Evolutionary conservation across 2,888 invertebrate species (phyloP).

Genomic region (Incurvaria masculella): DNA sequence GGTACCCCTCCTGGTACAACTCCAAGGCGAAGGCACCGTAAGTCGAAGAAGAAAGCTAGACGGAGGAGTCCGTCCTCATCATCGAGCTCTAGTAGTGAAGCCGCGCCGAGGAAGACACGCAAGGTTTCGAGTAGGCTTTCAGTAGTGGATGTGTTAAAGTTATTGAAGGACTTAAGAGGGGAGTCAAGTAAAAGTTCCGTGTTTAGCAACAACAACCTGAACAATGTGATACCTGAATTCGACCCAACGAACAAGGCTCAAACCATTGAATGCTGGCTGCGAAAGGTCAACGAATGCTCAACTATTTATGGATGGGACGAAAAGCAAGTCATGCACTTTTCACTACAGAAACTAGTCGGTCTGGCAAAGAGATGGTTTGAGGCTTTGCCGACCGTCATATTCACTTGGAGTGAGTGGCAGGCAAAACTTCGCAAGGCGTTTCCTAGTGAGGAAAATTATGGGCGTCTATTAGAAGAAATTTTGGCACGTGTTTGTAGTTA

Average conservation of each 20-base stretch:
- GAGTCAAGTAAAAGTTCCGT: not conserved
- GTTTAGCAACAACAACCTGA: conserved; percentile 1
- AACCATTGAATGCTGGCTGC: conserved; percentile 9
- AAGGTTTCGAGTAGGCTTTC: not conserved
- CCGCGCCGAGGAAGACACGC: too few species aligned
- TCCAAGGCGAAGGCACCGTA: too few species aligned
- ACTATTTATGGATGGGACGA: conserved; percentile 15
- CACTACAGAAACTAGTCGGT: conserved; percentile 15
- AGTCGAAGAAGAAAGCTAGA: too few species aligned
- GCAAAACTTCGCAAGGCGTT: conserved; percentile 16
- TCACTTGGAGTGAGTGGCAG: conserved; percentile 18
- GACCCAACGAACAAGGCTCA: conserved; percentile 9
- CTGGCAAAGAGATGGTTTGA: conserved; percentile 18
- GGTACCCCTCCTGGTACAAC: too few species aligned
- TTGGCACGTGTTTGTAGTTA: conserved; percentile 7
- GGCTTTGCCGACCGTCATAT: conserved; percentile 12
- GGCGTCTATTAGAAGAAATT: conserved; percentile 15
- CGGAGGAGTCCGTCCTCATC: too few species aligned
- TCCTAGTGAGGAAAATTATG: conserved; percentile 16
- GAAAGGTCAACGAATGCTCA: conserved; percentile 15
- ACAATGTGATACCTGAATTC: conserved; percentile 6
- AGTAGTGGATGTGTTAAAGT: conserved; percentile 1
- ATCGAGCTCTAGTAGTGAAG: too few species aligned
- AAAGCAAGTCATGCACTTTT: conserved; percentile 15
- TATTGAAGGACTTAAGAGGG: not conserved